Percentiles rank a stretch among this genome's conserved stretches.
phyloP scores from a whole-genome alignment of 2,113 vertebrate species.

The Maccullochella peelii region DNA sequence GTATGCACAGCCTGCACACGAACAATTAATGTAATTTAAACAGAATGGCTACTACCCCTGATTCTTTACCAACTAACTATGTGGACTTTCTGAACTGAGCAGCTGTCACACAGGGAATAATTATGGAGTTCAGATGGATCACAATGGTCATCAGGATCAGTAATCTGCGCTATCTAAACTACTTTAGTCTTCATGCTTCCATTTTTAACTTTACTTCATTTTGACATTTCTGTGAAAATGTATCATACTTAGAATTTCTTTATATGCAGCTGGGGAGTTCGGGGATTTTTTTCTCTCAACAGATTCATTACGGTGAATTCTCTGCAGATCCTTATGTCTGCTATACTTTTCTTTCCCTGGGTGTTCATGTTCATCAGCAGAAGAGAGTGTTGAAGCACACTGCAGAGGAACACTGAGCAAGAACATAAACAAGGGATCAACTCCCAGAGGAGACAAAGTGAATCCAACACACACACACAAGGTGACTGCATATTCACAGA shows the following conservation, averaged over 20 bases:
- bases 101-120: neutral
- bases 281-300: neutral
- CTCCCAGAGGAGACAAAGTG: slow-evolving; percentile 25
- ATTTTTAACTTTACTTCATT: neutral
- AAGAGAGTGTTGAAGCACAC: neutral
- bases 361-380: slow-evolving; percentile 2
- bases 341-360: neutral
- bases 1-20: neutral
- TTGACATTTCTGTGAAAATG: neutral
- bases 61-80: neutral
- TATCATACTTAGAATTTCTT: neutral
- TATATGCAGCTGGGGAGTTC: neutral
- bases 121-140: neutral
- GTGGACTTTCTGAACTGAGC: neutral
- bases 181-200: no score
- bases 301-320: slow-evolving; percentile 32
- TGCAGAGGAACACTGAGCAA: neutral
- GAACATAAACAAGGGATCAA: slow-evolving; percentile 3
- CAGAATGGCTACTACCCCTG: neutral
- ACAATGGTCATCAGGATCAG: neutral
- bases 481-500: slow-evolving; percentile 22
- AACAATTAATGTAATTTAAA: neutral
- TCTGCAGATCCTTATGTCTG: neutral
- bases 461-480: slow-evolving; percentile 21
- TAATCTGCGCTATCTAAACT: neutral